Percentiles rank a stretch among this genome's conserved stretches.
These are phyloP conservation scores for Zaprionus capensis DNA, from an alignment of 1,140 invertebrate species.

Conservation along the genomic window DNA sequence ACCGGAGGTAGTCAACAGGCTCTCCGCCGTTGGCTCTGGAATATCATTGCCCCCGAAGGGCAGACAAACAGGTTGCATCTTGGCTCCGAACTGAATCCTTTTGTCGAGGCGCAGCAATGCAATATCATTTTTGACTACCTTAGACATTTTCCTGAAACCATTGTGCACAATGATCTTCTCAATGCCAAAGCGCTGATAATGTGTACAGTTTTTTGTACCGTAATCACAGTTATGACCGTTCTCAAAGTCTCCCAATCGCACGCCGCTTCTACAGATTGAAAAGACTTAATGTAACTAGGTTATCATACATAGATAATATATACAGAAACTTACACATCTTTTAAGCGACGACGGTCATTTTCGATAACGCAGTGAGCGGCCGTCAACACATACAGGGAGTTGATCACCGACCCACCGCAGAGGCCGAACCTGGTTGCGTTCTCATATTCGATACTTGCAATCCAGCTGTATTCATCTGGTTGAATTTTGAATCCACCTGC, in stretches of 20 bases:
- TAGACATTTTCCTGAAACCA: neutral
- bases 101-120: neutral
- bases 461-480: slow-evolving; percentile 18
- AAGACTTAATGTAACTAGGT: neutral
- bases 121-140: neutral
- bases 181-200: slow-evolving; percentile 6
- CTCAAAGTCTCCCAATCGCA: slow-evolving; percentile 15
- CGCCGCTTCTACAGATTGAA: neutral
- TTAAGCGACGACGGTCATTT: neutral
- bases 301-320: neutral
- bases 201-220: neutral
- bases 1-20: neutral
- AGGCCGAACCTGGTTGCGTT: neutral
- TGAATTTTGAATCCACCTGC: neutral
- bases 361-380: slow-evolving; percentile 15
- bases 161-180: neutral
- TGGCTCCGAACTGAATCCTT: slow-evolving; percentile 1
- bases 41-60: neutral
- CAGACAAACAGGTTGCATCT: slow-evolving; percentile 14
- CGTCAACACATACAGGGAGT: slow-evolving; percentile 10
- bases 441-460: slow-evolving; percentile 8
- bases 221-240: slow-evolving; percentile 7
- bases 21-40: neutral
- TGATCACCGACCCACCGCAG: slow-evolving; percentile 15
- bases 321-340: neutral